Evolutionary conservation across 2,113 vertebrate genomes (phyloP), one percentile per base, ranked within the genome.

Genomic region (Crotalus horridus): DNA sequence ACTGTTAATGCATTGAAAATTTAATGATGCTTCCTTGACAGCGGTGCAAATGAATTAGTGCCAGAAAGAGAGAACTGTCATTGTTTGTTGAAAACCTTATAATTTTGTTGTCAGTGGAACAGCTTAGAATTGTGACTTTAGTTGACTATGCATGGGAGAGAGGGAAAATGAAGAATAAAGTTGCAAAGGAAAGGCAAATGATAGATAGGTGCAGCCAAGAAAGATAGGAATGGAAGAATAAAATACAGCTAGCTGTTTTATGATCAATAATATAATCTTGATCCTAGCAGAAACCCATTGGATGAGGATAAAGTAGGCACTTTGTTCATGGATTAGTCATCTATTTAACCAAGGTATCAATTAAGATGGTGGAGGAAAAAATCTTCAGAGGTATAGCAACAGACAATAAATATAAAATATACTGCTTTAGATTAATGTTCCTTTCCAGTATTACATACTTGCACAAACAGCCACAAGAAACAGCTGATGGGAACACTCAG

Each of bases 61-160:
- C 92, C 92, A 96, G 93, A 92, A 88, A 96, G 96, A 90, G 61
- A 90, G 94, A 96, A 96, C 90, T 96, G 95, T 96, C 96, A 90
- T 94, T 91, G 93, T 90, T 56, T 92, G 89, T 86, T 93, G 94
- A 96, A 91, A 86, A 96, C 94, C 94, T 96, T 91, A 88, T 96
- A 96, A 97, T 97, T 96, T 97, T 96, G 93, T 96, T 96, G 96
- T 96, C 96, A 96, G 81, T 85, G 93, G 94, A 94, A 95, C 93
- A 93, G 94, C 94, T 95, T 93, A 97, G 95, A 95, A 95, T 94
- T 92, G 94, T 95, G 94, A 92, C 94, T 93, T 92, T 74, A 90
- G 94, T 91, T 93, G 94, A 97, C 93, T 96, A 96, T 95, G 92
- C 92, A 93, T 21, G 93, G 90, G 85, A 90, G 93, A 95, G 93